A percentile compares a stretch with the other conserved stretches of the same genome.
Evolutionary conservation across 2,113 vertebrate species (phyloP).

Genomic region (Periophthalmodon schlosseri): DNA sequence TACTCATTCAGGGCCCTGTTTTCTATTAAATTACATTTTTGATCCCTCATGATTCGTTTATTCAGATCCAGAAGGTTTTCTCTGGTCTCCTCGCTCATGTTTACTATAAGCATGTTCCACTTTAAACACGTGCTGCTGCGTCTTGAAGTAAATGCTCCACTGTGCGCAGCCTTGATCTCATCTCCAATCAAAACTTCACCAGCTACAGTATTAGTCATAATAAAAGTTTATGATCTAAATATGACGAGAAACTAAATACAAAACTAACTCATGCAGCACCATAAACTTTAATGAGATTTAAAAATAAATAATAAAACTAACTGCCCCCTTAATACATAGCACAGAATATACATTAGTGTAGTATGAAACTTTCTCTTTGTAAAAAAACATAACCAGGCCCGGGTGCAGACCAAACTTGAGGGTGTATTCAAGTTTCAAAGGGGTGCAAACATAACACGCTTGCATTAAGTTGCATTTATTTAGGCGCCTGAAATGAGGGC

Average conservation of each 20-base stretch:
- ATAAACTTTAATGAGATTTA: too few species aligned
- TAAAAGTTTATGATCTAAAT: slow-evolving; percentile 5
- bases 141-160: slow-evolving; percentile 56
- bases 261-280: too few species aligned
- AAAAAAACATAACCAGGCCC: not conserved
- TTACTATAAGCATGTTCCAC: slow-evolving; percentile 64
- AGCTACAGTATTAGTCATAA: slow-evolving; percentile 9
- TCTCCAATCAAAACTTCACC: slow-evolving; percentile 33
- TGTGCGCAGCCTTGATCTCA: slow-evolving; percentile 60
- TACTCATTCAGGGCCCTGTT: slow-evolving; percentile 22
- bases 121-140: slow-evolving; percentile 50
- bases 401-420: too few species aligned
- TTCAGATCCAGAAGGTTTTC: slow-evolving; percentile 58
- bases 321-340: too few species aligned
- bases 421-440: too few species aligned
- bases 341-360: not conserved
- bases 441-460: too few species aligned
- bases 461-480: too few species aligned
- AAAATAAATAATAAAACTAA: too few species aligned
- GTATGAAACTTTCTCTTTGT: not conserved
- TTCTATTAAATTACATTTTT: slow-evolving; percentile 47
- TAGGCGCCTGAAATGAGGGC: too few species aligned
- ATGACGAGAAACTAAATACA: not conserved
- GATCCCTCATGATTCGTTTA: slow-evolving; percentile 61
- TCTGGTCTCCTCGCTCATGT: slow-evolving; percentile 53